Conservation (phyloP, 2,888 invertebrate genomes). For the Dinocampus coccinellae region DNA sequence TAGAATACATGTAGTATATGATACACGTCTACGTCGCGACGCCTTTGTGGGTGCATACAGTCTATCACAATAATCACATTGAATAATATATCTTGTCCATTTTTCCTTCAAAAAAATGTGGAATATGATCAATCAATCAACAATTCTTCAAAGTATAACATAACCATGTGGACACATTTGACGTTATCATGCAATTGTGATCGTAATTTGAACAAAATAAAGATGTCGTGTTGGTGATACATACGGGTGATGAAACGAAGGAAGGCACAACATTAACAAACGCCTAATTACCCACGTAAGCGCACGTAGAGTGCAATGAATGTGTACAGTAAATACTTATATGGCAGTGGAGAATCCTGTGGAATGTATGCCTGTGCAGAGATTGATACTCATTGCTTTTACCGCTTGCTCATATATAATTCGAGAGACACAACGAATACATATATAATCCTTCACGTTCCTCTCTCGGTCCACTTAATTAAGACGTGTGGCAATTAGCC, state of each 20-base stretch:
- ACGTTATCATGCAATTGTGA: constrained; percentile 16
- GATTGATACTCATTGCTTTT: constrained; percentile 10
- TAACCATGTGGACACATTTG: neutral
- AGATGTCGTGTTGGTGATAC: constrained; percentile 8
- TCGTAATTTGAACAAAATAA: neutral
- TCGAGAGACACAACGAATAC: constrained; percentile 25
- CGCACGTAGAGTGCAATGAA: constrained; percentile 21
- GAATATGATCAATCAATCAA: neutral
- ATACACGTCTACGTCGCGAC: constrained; percentile 21
- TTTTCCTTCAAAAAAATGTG: neutral
- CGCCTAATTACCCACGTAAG: constrained; percentile 36
- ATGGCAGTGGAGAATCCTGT: constrained; percentile 19
- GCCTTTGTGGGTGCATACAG: constrained; percentile 12
- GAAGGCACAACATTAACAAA: constrained; percentile 16
- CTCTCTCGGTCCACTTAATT: constrained; percentile 49
- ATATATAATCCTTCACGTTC: constrained; percentile 35
- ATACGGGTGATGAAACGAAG: constrained; percentile 14
- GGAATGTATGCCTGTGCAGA: constrained; percentile 11
- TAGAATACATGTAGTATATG: neutral
- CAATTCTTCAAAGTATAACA: neutral
- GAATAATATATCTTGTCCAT: constrained; percentile 3
- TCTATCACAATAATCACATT: constrained; percentile 1
- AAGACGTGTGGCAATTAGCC: constrained; percentile 56
- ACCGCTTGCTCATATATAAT: constrained; percentile 32
- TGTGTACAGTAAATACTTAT: constrained; percentile 28